Conservation (phyloP, 2,888 invertebrate species). For the Sphaeridia pumilis region DNA sequence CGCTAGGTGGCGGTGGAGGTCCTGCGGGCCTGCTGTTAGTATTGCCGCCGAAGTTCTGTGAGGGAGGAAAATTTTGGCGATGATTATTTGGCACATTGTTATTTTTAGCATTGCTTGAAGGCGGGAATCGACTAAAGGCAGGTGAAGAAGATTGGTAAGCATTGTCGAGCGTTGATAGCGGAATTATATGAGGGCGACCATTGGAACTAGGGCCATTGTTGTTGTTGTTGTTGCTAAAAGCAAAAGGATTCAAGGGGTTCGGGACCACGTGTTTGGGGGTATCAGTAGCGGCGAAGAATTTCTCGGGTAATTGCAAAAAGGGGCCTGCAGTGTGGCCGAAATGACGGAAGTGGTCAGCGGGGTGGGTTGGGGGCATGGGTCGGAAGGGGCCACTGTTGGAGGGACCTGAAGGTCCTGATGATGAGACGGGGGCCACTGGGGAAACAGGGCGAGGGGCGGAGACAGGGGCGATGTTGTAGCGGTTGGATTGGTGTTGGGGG, state of each 20-base stretch:
- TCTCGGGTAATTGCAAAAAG: constrained; percentile 6
- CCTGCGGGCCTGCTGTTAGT: neutral
- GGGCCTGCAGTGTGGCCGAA: no score
- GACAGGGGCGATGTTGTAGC: neutral
- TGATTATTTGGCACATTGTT: constrained; percentile 5
- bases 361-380: neutral
- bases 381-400: neutral
- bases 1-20: neutral
- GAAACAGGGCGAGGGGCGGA: neutral
- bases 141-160: no score
- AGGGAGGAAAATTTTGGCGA: neutral
- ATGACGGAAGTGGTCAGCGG: no score
- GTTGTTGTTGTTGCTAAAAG: neutral
- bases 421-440: neutral
- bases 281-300: constrained; percentile 5
- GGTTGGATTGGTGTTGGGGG: neutral
- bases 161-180: constrained; percentile 13
- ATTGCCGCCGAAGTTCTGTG: neutral
- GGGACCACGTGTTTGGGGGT: constrained; percentile 8
- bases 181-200: constrained; percentile 8
- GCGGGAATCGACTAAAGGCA: no score
- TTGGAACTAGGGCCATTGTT: neutral
- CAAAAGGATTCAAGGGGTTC: constrained; percentile 12
- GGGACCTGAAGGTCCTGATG: neutral
- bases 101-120: constrained; percentile 1